Evolutionary conservation across 2,113 vertebrate genomes (phyloP), one percentile per base, ranked within the genome.

Genomic region (Actenoides hombroni): DNA sequence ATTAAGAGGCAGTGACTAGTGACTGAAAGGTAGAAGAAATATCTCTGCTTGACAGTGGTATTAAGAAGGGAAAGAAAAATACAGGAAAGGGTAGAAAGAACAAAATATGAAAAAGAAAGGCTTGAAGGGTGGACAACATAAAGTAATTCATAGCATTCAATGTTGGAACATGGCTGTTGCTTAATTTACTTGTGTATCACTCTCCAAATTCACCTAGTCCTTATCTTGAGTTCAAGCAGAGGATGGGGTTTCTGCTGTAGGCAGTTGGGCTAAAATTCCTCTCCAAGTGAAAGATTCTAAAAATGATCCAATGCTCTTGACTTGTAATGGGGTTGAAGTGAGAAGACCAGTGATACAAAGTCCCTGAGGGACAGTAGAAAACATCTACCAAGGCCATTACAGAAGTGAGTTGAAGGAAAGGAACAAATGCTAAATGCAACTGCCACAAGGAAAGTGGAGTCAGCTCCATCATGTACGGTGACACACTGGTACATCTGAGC

Each of bases 401-500:
- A 56, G 28, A 75, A 75, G 2, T 44, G 68, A 83, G 35, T 9
- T 25, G 54, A 26, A 81, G 26, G 48, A 61, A 68, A 51, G 35
- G 25, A 80, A 42, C 9, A 60, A 68, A 76, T 31, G 19, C 4
- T 51, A 60, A 67, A 56, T 39, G 23, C 1, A 4, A 8, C 17
- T 51, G 59, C 11, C 44, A 37, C 17, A 64, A 31, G 39, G 40
- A 77, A 35, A 23, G 16, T 16, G 57, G 23, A 86, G 29, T 35
- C n/a, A 88, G 14, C 25, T 94, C n/a, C 48, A 7, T 23, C 26
- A 4, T 4, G 16, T 51, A 21, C 31, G 0, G 0, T 29, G 61
- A 33, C 71, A 83, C 2, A 31, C 21, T 21, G 57, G 31, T 19
- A 42, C 35, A 28, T 16, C 53, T 35, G 54, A 80, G 33, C 13